Percentiles rank a stretch among this genome's conserved stretches.
phyloP scores from a whole-genome alignment of 1,140 invertebrate species.

The Zelostemma sp. region DNA sequence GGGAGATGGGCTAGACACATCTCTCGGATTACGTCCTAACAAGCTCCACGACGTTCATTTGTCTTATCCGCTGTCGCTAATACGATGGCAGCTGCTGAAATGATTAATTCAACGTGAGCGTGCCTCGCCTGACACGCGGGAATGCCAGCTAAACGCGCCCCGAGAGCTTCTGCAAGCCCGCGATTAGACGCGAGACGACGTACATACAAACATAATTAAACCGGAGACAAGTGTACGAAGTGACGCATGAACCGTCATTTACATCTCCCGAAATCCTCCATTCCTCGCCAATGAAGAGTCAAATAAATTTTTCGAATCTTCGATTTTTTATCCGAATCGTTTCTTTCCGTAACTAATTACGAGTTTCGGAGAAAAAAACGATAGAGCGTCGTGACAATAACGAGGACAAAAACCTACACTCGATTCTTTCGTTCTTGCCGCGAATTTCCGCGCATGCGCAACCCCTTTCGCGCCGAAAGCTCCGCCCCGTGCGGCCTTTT shows the following conservation, averaged over 20 bases:
- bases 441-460: slow-evolving; percentile 52
- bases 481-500: slow-evolving; percentile 64
- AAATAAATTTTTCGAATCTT: too few species aligned
- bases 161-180: slow-evolving; percentile 22
- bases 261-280: too few species aligned
- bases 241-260: too few species aligned
- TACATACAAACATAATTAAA: slow-evolving; percentile 48
- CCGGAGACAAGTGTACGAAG: too few species aligned
- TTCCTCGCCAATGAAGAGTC: too few species aligned
- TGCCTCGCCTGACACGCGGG: slow-evolving; percentile 27
- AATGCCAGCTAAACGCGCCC: slow-evolving; percentile 21
- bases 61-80: slow-evolving; percentile 69
- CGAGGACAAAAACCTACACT: too few species aligned
- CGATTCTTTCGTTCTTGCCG: too few species aligned
- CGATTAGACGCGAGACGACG: slow-evolving; percentile 40
- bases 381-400: too few species aligned
- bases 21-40: slow-evolving; percentile 70
- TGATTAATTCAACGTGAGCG: slow-evolving; percentile 66
- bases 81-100: slow-evolving; percentile 69
- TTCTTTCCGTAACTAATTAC: too few species aligned
- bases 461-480: slow-evolving; percentile 56
- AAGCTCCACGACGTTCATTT: slow-evolving; percentile 70
- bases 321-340: too few species aligned
- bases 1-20: slow-evolving; percentile 60
- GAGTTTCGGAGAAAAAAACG: too few species aligned